A percentile compares a stretch with the other conserved stretches of the same genome.
Conservation (phyloP, 2,888 invertebrate species). For the Dynastes tityus region DNA sequence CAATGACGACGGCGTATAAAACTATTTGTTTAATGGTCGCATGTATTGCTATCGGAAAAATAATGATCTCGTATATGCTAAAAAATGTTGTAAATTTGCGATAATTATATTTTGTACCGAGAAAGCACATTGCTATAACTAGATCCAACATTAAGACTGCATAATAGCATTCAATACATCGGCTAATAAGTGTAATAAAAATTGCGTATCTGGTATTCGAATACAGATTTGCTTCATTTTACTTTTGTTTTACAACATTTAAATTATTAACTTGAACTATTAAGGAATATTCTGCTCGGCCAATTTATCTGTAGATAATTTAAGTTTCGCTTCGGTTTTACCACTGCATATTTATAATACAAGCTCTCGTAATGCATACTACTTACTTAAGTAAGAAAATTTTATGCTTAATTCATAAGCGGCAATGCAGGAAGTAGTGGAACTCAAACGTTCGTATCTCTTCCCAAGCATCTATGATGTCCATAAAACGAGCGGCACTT, state of each 20-base stretch:
- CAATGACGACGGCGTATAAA: too few relatives aligned
- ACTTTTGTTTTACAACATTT: background rate
- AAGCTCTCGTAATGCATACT: conserved; percentile 17
- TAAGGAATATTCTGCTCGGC: background rate
- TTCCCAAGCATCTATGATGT: conserved; percentile 16
- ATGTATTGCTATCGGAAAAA: too few relatives aligned
- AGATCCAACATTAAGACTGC: background rate
- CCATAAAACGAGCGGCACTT: conserved; percentile 21
- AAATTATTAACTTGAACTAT: conserved; percentile 17
- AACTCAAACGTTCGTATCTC: conserved; percentile 24
- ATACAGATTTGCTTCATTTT: conserved; percentile 13
- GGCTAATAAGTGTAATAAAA: background rate
- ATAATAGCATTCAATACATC: background rate
- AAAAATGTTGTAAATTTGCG: too few relatives aligned
- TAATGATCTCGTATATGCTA: too few relatives aligned
- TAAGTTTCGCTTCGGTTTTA: conserved; percentile 12
- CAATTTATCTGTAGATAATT: conserved; percentile 20
- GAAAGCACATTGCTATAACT: too few relatives aligned
- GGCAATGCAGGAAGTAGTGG: conserved; percentile 27
- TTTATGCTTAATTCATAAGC: conserved; percentile 32
- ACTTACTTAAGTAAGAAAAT: conserved; percentile 8
- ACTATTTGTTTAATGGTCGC: too few relatives aligned
- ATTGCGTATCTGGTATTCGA: background rate
- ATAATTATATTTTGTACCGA: too few relatives aligned
- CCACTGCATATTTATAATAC: conserved; percentile 20